Base-by-base conservation (phyloP, 1,140 invertebrate species). In the Trichoplusia ni region DNA sequence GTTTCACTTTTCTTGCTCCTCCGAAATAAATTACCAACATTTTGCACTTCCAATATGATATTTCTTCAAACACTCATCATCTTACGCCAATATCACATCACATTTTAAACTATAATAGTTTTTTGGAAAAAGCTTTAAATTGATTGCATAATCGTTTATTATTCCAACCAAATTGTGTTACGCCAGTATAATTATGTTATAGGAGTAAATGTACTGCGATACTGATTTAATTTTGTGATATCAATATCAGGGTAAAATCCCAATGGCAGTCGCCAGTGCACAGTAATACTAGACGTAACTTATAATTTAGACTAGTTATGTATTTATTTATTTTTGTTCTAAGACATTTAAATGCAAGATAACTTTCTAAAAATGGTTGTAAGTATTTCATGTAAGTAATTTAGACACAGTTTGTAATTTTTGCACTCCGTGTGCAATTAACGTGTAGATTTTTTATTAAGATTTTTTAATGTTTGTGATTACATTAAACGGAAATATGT, bases 301-400 rank as follows among this genome's bases (percentile, higher is more conserved):
- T 31, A 18, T 49, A 49, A 18, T 16, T 9, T 31, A 31, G 25
- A 29, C 4, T 31, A 49, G 46, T 49, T 18, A n/a, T 31, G 8
- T 49, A 49, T 49, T 31, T 49, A 49, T 49, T 49, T 49, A 49
- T 49, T 49, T 31, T 42, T 31, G 1, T 16, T 18, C 46, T 49
- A 49, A 49, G 46, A 31, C 46, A 31, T 31, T 31, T 13, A 23
- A 49, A 31, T 49, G 46, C 46, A 49, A 49, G 37, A 40, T 23
- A 49, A 29, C 27, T 49, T 49, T 7, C 16, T 5, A 27, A 31
- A 29, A 5, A 27, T 49, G n/a, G 11, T 29, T 47, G 2, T 18
- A 46, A 46, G 25, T 29, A 3, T 47, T 29, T 47, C 23, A 47
- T 29, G 14, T 27, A 49, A 16, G 16, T 47, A 8, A 49, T 5